A percentile compares a stretch with the other conserved stretches of the same genome.
These are phyloP conservation scores for Acrossocheilus fasciatus DNA, from an alignment of 2,797 vertebrate genomes.

Conservation along the genomic window DNA sequence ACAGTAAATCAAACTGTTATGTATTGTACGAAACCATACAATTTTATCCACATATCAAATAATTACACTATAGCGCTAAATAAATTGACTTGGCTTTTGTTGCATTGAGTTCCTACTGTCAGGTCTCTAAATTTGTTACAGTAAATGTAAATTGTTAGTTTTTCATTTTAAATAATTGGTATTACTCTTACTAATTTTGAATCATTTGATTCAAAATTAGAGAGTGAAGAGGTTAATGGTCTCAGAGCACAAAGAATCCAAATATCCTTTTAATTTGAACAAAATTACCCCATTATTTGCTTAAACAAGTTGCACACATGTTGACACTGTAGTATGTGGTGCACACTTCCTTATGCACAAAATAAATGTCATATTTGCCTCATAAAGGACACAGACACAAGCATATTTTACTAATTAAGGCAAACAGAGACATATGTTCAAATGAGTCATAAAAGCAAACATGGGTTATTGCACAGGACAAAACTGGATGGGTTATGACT, in stretches of 20 bases:
- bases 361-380: conserved; percentile 13
- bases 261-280: conserved; percentile 27
- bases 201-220: not conserved
- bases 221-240: not conserved
- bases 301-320: not conserved
- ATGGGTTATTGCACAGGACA: conserved; percentile 44
- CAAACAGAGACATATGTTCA: conserved; percentile 47
- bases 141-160: not conserved
- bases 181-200: not conserved
- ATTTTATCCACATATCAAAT: not conserved
- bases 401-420: conserved; percentile 39
- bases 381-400: conserved; percentile 18
- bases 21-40: not conserved
- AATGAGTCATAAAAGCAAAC: conserved; percentile 30
- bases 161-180: not conserved
- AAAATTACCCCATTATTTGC: not conserved
- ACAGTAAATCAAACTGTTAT: not conserved
- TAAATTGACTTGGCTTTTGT: too few relatives aligned
- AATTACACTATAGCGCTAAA: not conserved
- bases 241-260: not conserved
- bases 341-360: conserved; percentile 2
- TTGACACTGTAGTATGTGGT: not conserved
- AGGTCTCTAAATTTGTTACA: not conserved
- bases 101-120: too few relatives aligned
- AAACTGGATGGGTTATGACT: conserved; percentile 15